Evolutionary conservation across 2,888 invertebrate genomes (phyloP), one percentile per base, ranked within the genome.

Genomic region (Gasteruption jaculator): DNA sequence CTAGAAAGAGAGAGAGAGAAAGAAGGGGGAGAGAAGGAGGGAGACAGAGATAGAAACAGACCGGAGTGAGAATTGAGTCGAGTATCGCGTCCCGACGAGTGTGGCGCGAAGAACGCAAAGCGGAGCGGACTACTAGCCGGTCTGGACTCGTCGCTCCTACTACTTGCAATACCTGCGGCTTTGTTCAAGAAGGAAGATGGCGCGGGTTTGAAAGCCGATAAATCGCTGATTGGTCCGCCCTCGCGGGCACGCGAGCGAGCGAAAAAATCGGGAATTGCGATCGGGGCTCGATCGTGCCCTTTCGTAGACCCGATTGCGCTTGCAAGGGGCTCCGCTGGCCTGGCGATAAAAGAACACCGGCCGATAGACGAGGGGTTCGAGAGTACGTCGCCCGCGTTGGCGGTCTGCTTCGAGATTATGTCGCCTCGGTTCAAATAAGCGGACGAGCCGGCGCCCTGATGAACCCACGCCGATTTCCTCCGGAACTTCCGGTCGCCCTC

Each of bases 171-270:
- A n/a, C n/a, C n/a, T n/a, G n/a, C n/a, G n/a, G 78, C 81, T 81
- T 77, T 76, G 82, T 85, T 85, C 82, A 81, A 84, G 84, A 83
- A 79, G 80, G 83, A 85, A 85, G 82, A 85, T 84, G 85, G 85
- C 85, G 85, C 83, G 83, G 77, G 68, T 75, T 76, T 74, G 67
- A 73, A 71, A 68, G 71, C 73, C 75, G 75, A 65, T 63, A 67
- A 58, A 57, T 57, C 63, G 67, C 72, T 68, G 61, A 65, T 68
- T 70, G 64, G 64, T 68, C 72, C n/a, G n/a, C n/a, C n/a, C n/a
- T n/a, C n/a, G n/a, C n/a, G n/a, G n/a, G n/a, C n/a, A 34, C 36
- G 43, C n/a, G n/a, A n/a, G n/a, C n/a, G n/a, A n/a, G 12, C 10
- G n/a, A n/a, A 31, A 12, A 33, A n/a, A 4, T 11, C 12, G 20